phyloP scores from a whole-genome alignment of 2,888 invertebrate species.

The Phengaris arion region DNA sequence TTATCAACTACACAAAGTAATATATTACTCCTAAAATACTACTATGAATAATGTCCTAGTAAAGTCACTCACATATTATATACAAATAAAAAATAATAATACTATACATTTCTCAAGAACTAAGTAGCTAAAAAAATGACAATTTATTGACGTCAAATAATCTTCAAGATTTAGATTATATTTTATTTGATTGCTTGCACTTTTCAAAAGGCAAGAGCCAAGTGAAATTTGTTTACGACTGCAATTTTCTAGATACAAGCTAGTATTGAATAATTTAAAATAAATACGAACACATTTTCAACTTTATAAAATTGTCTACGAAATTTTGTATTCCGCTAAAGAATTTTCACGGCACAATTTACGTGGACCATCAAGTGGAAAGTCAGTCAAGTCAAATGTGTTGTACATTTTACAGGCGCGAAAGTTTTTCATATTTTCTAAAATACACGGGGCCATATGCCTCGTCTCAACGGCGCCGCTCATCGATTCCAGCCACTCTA shows the following conservation, averaged over 20 bases:
- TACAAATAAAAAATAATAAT: neutral
- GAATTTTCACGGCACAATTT: constrained; percentile 38
- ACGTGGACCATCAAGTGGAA: constrained; percentile 37
- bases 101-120: neutral
- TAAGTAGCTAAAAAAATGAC: neutral
- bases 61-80: neutral
- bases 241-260: constrained; percentile 18
- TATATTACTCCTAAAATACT: constrained; percentile 4
- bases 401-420: constrained; percentile 38
- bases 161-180: neutral
- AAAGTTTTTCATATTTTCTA: constrained; percentile 49
- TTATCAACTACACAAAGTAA: neutral
- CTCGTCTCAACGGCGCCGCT: constrained; percentile 56
- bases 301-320: constrained; percentile 36
- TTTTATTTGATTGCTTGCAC: constrained; percentile 3
- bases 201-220: constrained; percentile 3
- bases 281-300: constrained; percentile 34
- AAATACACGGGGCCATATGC: constrained; percentile 49
- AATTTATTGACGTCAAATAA: constrained; percentile 1
- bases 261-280: constrained; percentile 16
- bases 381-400: constrained; percentile 47
- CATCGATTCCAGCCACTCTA: constrained; percentile 59
- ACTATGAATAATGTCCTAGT: neutral
- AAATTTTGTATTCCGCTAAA: constrained; percentile 35
- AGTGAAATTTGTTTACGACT: neutral